A percentile compares a stretch with the other conserved stretches of the same genome.
phyloP scores from a whole-genome alignment of 2,888 invertebrate genomes.

The Prosapia bicincta region DNA sequence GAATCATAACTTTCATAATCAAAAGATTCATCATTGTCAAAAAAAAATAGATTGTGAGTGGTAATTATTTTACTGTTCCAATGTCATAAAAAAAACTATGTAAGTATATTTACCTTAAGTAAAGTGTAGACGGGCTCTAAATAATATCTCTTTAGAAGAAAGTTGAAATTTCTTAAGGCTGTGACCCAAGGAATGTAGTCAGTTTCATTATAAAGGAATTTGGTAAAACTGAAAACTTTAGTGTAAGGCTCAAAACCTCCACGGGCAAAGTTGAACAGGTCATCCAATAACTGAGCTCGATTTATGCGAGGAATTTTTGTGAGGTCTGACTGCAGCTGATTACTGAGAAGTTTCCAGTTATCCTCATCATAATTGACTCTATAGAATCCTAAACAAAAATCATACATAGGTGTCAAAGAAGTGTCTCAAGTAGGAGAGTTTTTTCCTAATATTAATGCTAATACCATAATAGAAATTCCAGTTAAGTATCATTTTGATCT shows the following conservation, averaged over 20 bases:
- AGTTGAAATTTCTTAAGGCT: slow-evolving; percentile 4
- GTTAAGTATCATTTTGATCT: too few relatives aligned
- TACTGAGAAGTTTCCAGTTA: background rate
- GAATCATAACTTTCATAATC: too few relatives aligned
- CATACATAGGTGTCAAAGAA: too few relatives aligned
- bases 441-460: too few relatives aligned
- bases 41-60: too few relatives aligned
- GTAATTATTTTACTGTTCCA: too few relatives aligned
- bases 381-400: slow-evolving; percentile 8
- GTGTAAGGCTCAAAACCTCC: background rate
- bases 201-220: background rate
- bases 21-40: too few relatives aligned
- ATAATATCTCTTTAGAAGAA: background rate
- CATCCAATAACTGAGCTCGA: slow-evolving; percentile 11
- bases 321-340: background rate
- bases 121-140: background rate
- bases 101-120: slow-evolving; percentile 2
- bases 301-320: background rate
- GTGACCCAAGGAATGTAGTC: slow-evolving; percentile 16
- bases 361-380: slow-evolving; percentile 8
- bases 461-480: too few relatives aligned
- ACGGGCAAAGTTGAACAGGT: background rate
- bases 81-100: background rate
- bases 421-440: too few relatives aligned
- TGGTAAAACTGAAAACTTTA: background rate